A percentile compares a stretch with the other conserved stretches of the same genome.
phyloP scores from a whole-genome alignment of 1,140 invertebrate species.

The Olivierus martensii region DNA sequence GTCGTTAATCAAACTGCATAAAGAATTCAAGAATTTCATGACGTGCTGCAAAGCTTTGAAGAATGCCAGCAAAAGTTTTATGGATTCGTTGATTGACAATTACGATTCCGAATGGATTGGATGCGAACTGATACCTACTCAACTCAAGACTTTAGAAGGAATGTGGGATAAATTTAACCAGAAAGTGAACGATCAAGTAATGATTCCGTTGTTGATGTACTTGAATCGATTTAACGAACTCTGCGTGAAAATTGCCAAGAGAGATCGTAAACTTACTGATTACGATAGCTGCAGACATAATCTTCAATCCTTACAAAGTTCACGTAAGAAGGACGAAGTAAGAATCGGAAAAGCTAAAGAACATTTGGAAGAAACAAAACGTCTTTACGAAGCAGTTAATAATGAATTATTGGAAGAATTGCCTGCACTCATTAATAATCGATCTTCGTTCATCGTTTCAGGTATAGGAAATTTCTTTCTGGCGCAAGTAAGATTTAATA shows the following conservation, averaged over 20 bases:
- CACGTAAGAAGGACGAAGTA: constrained; percentile 78
- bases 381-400: constrained; percentile 52
- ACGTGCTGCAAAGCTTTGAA: constrained; percentile 57
- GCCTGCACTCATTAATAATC: constrained; percentile 44
- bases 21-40: constrained; percentile 80
- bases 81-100: constrained; percentile 79
- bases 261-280: constrained; percentile 88
- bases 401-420: constrained; percentile 88
- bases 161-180: constrained; percentile 90
- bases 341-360: constrained; percentile 53
- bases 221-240: constrained; percentile 40
- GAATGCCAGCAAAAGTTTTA: constrained; percentile 73
- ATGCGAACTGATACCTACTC: constrained; percentile 70
- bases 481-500: constrained; percentile 81
- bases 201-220: constrained; percentile 87
- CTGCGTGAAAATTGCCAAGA: constrained; percentile 74
- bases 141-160: constrained; percentile 61
- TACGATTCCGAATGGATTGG: constrained; percentile 91
- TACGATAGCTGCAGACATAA: constrained; percentile 91
- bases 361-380: constrained; percentile 37
- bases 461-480: constrained; percentile 80
- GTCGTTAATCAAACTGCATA: constrained; percentile 78
- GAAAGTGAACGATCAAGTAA: constrained; percentile 83
- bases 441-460: constrained; percentile 77
- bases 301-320: constrained; percentile 66